Evolutionary conservation across 2,797 vertebrate species (phyloP).

Genomic region (Pterois miles): DNA sequence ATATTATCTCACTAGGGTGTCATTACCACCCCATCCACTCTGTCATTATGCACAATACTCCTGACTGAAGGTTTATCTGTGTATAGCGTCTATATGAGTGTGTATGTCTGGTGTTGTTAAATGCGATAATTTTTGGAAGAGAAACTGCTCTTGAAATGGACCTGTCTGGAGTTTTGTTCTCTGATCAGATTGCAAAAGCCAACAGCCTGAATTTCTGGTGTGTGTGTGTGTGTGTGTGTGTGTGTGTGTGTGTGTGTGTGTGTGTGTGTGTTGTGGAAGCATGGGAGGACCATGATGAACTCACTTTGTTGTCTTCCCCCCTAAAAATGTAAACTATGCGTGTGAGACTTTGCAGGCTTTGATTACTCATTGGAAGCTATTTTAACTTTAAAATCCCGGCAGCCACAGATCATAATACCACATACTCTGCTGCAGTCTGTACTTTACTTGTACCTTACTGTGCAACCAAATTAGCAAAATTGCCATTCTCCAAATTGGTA

Average conservation of each 20-base stretch:
- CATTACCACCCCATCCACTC: constrained; percentile 74
- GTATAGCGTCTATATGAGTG: not conserved
- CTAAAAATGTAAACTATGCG: constrained; percentile 27
- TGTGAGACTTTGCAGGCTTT: constrained; percentile 4
- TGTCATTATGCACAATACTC: constrained; percentile 68
- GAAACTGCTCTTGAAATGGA: constrained; percentile 32
- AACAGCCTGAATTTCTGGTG: not conserved
- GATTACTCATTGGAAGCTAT: constrained; percentile 13
- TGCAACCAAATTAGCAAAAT: constrained; percentile 58
- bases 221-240: not conserved
- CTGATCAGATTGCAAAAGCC: constrained; percentile 6
- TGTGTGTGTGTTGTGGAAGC: not conserved
- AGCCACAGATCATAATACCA: constrained; percentile 16
- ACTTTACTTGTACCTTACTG: constrained; percentile 44
- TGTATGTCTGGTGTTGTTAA: constrained; percentile 15
- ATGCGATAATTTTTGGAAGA: constrained; percentile 39
- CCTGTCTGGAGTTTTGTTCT: not conserved
- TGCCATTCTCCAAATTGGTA: constrained; percentile 65
- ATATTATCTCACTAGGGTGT: constrained; percentile 80
- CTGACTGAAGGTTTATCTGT: constrained; percentile 48
- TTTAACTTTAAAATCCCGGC: constrained; percentile 15
- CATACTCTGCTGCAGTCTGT: constrained; percentile 36
- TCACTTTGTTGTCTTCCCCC: constrained; percentile 6
- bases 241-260: constrained; percentile 6
- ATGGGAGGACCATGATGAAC: not conserved